Evolutionary conservation across 2,797 vertebrate genomes (phyloP), one percentile per base, ranked within the genome.

Genomic region (Sternotherus odoratus): DNA sequence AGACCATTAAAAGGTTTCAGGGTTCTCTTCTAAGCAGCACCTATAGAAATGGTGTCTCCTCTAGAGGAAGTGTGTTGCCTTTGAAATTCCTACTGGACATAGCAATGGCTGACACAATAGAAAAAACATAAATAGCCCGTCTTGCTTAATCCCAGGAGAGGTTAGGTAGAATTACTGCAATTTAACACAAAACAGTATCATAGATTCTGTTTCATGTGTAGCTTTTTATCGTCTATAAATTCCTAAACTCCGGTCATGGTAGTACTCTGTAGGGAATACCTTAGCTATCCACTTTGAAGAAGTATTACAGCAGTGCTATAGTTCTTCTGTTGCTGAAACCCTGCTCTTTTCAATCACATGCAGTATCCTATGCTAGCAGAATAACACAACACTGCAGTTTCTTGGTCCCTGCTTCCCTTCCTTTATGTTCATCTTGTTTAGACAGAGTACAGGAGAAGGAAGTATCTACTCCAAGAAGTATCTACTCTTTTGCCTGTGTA

Each of bases 401-500:
- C 77, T 85, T 77, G 74, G 43, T 33, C 69, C 26, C 43, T 21
- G 11, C 4, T 88, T 91, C 79, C 56, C 21, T 82, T 82, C 60
- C 39, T 28, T 75, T 75, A 15, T 46, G 39, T 86, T 8, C 1
- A 79, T 93, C 49, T 3, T 54, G 83, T 86, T 85, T 85, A 12
- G 60, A 63, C n/a, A 82, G 77, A 36, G 78, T 48, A 39, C 9
- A 36, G 33, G 72, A 80, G 82, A 88, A 24, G 6, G 1, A 86
- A 69, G 28, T 83, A 33, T 85, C 92, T 89, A 2, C 24, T 81
- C 26, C 39, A 85, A 88, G 77, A 69, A 95, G 63, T 11, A 12
- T n/a, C n/a, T n/a, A 69, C 8, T 33, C 5, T 28, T 17, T 77
- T 46, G 72, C 39, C 72, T 48, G 39, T 6, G 13, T 28, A 15